Conservation (phyloP, 2,797 vertebrate species). For the Sebastes miniatus region DNA sequence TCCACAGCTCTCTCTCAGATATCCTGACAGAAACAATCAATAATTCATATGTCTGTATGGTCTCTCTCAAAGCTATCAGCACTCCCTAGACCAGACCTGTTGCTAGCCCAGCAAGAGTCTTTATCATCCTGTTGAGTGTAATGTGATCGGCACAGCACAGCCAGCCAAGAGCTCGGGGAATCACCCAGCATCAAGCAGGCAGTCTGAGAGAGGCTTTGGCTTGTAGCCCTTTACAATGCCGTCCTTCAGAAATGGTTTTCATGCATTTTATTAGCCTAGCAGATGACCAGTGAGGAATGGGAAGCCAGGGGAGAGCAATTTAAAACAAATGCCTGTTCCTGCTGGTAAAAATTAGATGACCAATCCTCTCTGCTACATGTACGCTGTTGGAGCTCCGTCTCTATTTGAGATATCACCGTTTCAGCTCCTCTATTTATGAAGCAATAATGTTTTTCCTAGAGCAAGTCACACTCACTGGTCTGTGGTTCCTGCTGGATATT, state of each 20-base stretch:
- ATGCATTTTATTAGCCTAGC: constrained; percentile 56
- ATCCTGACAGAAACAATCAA: constrained; percentile 32
- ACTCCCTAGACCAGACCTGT: constrained; percentile 30
- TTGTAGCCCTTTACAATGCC: constrained; percentile 37
- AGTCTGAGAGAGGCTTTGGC: constrained; percentile 55
- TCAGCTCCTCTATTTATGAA: constrained; percentile 24
- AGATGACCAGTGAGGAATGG: constrained; percentile 46
- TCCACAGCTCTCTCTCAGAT: constrained; percentile 16
- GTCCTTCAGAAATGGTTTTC: constrained; percentile 58
- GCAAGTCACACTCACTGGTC: constrained; percentile 2
- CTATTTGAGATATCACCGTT: constrained; percentile 33
- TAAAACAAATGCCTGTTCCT: constrained; percentile 52
- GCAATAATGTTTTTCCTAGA: constrained; percentile 27
- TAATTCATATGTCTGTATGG: constrained; percentile 33
- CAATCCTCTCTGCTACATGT: constrained; percentile 15
- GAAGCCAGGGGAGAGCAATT: constrained; percentile 21
- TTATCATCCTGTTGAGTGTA: constrained; percentile 56
- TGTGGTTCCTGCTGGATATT: constrained; percentile 22
- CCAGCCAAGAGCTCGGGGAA: constrained; percentile 61
- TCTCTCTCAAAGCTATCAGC: constrained; percentile 39
- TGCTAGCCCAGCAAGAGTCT: constrained; percentile 41
- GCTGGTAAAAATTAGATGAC: constrained; percentile 39
- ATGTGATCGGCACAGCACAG: constrained; percentile 61
- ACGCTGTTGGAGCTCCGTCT: constrained; percentile 24
- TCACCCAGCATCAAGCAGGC: constrained; percentile 42